Evolutionary conservation across 2,113 vertebrate species (phyloP), one percentile per base, ranked within the genome.

Genomic region (Hemibagrus wyckioides): DNA sequence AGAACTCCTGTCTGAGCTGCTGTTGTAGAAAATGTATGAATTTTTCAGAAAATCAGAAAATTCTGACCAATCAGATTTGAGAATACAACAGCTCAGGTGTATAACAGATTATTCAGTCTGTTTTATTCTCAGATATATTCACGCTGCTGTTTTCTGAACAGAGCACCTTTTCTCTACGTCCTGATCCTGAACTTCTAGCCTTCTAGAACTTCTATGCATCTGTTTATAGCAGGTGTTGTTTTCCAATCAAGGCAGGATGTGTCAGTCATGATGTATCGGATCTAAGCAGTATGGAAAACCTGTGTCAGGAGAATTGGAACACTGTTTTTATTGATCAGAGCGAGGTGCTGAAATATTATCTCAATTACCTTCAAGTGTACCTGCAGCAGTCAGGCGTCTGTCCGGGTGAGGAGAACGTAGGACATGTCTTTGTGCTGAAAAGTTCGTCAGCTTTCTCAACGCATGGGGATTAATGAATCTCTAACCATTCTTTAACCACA

Each of bases 301-400:
- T 93, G 90, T 95, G 95, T 95, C 94, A 95, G 93, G 93, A 93
- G 91, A 94, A 94, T 92, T 85, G 89, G 90, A 94, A 95, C 94
- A 95, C 85, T 90, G 91, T 93, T 69, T 92, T 90, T 93, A 95
- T 95, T 92, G 94, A 95, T 94, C 93, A 83, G 17, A 82, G 44
- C 13, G 13, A 80, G 39, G 28, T 81, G 88, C 76, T 93, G 94
- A 95, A 95, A 95, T 93, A 89, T 92, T 89, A 95, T 86, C 93
- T 89, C 84, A 82, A 73, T 88, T 83, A 89, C 90, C 89, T 91
- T 88, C 50, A 89, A 85, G 89, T 82, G 86, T 77, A 83, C 65
- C 50, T 84, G 28, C 44, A 67, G 17, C 57, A n/a, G 83, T 48
- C 36, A 77, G 67, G 48, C 52, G 5, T 15, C 82, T 87, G 87